phyloP scores from a whole-genome alignment of 1,140 invertebrate genomes.

The Brachionus rubens region DNA sequence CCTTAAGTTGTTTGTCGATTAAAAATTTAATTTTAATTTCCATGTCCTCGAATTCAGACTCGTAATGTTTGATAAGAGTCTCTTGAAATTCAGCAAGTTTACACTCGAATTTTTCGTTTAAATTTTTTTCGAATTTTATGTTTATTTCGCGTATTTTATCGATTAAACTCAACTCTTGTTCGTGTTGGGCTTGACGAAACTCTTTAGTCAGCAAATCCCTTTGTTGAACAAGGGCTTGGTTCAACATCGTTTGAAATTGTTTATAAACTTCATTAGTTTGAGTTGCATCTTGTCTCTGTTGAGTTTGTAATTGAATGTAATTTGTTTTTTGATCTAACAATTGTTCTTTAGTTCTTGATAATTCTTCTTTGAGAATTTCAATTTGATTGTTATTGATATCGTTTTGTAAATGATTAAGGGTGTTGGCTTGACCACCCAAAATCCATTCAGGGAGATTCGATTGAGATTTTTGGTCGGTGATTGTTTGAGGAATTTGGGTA shows the following conservation, averaged over 20 bases:
- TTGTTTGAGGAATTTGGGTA: neutral
- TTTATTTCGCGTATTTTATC: slow-evolving; percentile 1
- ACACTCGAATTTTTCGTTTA: slow-evolving; percentile 6
- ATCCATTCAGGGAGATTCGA: neutral
- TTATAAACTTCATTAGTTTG: neutral
- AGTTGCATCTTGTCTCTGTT: neutral
- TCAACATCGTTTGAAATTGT: neutral
- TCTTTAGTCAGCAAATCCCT: neutral
- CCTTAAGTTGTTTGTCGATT: slow-evolving; percentile 4
- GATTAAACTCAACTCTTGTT: neutral
- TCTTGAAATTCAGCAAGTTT: slow-evolving; percentile 32
- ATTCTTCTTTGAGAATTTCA: neutral
- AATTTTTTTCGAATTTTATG: slow-evolving; percentile 1
- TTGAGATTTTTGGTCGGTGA: neutral
- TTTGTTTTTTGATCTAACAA: slow-evolving; percentile 22
- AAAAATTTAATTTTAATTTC: slow-evolving; percentile 19
- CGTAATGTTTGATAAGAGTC: slow-evolving; percentile 29
- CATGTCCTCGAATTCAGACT: slow-evolving; percentile 34
- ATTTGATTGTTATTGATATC: neutral
- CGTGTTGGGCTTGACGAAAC: neutral
- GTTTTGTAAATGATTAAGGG: neutral
- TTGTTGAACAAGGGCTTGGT: slow-evolving; percentile 5
- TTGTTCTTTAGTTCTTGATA: slow-evolving; percentile 1
- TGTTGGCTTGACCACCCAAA: neutral
- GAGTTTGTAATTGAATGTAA: slow-evolving; percentile 11